phyloP scores from a whole-genome alignment of 2,797 vertebrate species.

The Semaprochilodus insignis region DNA sequence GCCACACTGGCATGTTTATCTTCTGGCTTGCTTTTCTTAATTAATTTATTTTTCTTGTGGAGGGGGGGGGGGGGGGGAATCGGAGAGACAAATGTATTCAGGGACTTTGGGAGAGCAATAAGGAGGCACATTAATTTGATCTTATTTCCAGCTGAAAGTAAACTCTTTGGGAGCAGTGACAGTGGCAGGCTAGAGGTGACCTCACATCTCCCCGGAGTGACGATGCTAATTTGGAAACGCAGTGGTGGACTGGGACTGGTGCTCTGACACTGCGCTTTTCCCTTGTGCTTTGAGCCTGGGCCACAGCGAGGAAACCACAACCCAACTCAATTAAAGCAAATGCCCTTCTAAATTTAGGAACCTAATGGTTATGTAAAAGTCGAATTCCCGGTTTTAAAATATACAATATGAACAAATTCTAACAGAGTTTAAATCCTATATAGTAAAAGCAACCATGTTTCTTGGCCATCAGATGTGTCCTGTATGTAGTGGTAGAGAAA shows the following conservation, averaged over 20 bases:
- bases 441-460: neutral
- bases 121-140: constrained; percentile 61
- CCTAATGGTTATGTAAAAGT: neutral
- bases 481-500: neutral
- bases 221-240: constrained; percentile 67
- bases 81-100: constrained; percentile 66
- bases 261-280: constrained; percentile 48
- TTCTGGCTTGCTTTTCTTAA: constrained; percentile 29
- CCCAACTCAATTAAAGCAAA: constrained; percentile 37
- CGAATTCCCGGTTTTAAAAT: neutral
- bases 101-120: constrained; percentile 67
- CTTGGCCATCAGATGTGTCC: neutral
- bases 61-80: constrained; percentile 44
- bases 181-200: constrained; percentile 68
- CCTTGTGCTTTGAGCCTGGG: constrained; percentile 15
- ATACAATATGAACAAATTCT: neutral
- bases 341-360: constrained; percentile 30
- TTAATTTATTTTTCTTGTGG: constrained; percentile 36
- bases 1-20: constrained; percentile 19
- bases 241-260: constrained; percentile 55
- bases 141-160: constrained; percentile 63
- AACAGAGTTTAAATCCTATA: neutral
- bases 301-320: constrained; percentile 27
- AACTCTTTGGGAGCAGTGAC: constrained; percentile 54
- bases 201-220: constrained; percentile 58